phyloP scores from a whole-genome alignment of 2,113 vertebrate species.

The Clarias gariepinus region DNA sequence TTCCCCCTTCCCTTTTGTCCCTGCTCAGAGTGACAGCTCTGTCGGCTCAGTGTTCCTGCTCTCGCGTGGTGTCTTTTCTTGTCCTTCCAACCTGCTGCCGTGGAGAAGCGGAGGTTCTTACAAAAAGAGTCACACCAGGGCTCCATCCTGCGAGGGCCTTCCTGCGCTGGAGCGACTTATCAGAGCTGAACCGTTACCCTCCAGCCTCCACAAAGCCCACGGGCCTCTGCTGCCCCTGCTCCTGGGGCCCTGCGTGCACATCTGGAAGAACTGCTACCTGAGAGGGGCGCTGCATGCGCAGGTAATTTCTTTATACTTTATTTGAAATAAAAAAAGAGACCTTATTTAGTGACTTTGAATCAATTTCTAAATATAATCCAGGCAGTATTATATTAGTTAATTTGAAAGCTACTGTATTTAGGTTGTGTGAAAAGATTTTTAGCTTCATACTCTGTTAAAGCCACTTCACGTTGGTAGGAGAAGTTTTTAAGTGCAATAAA shows the following conservation, averaged over 20 bases:
- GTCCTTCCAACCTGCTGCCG: constrained; percentile 80
- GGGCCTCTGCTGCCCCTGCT: constrained; percentile 81
- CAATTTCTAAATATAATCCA: not conserved
- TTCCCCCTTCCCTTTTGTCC: not conserved
- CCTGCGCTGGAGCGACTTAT: constrained; percentile 75
- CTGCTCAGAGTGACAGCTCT: constrained; percentile 55
- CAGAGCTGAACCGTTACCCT: constrained; percentile 44
- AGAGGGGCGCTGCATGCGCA: constrained; percentile 81
- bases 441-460: not conserved
- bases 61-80: constrained; percentile 77
- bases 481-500: not conserved
- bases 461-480: not conserved
- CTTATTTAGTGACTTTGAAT: not conserved
- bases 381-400: not conserved
- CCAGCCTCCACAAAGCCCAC: constrained; percentile 54
- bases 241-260: constrained; percentile 77
- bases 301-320: constrained; percentile 63
- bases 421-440: not conserved
- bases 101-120: constrained; percentile 76
- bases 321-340: not conserved
- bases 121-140: constrained; percentile 72
- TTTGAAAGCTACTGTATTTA: not conserved
- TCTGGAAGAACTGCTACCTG: constrained; percentile 91
- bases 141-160: constrained; percentile 74
- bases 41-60: constrained; percentile 74